Evolutionary conservation across 2,888 invertebrate species (phyloP).

Genomic region (Drosophila austrosaltans): DNA sequence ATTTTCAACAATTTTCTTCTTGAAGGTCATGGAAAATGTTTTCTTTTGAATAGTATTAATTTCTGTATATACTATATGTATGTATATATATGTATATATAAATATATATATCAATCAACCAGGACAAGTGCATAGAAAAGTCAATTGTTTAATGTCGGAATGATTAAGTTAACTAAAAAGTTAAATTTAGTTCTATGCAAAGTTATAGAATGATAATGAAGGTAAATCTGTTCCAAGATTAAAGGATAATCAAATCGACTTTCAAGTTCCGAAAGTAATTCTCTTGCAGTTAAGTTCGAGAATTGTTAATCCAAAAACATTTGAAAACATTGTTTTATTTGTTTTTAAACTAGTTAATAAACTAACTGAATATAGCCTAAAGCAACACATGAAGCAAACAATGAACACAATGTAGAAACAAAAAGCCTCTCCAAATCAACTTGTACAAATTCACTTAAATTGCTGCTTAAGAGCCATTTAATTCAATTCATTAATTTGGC

Average conservation of each 20-base stretch:
- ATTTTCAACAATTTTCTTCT: not conserved
- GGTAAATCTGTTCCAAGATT: too few species aligned
- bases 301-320: too few species aligned
- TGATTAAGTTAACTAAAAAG: too few species aligned
- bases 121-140: too few species aligned
- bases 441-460: conserved; percentile 8
- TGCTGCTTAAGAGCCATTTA: conserved; percentile 13
- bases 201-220: too few species aligned
- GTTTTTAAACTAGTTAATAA: not conserved
- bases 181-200: too few species aligned
- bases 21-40: not conserved
- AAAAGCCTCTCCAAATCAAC: conserved; percentile 3
- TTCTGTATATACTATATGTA: too few species aligned
- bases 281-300: too few species aligned
- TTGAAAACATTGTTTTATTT: too few species aligned
- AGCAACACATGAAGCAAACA: not conserved
- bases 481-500: conserved; percentile 22
- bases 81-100: not conserved
- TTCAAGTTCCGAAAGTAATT: too few species aligned
- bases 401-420: not conserved
- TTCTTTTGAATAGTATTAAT: not conserved
- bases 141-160: too few species aligned
- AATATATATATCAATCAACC: not conserved
- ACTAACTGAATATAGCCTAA: not conserved
- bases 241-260: too few species aligned